Base-by-base conservation (phyloP, 2,113 vertebrate genomes). In the Taxidea taxus region DNA sequence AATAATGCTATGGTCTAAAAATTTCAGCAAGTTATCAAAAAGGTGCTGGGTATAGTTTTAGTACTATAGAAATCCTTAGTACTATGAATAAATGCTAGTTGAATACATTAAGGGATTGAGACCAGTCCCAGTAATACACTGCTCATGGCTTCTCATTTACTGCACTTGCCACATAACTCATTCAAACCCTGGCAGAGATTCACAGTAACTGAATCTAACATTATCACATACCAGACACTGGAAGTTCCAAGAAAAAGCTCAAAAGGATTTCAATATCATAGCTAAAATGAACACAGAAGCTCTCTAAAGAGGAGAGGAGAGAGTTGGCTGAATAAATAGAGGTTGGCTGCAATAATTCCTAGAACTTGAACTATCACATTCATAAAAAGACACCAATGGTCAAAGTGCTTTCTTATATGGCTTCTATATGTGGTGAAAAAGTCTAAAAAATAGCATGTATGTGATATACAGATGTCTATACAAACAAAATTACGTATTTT, bases 1-100 rank as follows among this genome's bases (percentile, higher is more conserved):
- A 98, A 94, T 91, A 95, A 95, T 93, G 60, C 34, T 91, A 51
- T 91, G 25, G 72, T 87, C 16, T 84, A 93, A 96, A 96, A 87
- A n/a, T 68, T 75, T 91, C 4, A 96, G 54, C 6, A 75, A 95
- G 18, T 62, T 91, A 91, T 87, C 42, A 56, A 88, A 96, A 94
- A 75, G 25, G 21, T 91, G 39, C 11, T 74, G 56, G 14, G 27
- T 88, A 92, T 44, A 81, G 54, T 29, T 42, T 77, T 89, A 81
- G 34, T 82, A 62, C 54, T 72, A 93, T 39, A 82, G 96, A 97
- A 95, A 85, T 89, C 58, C 23, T 75, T 84, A 95, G 80, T 56
- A 75, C 21, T 64, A 82, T 7, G 27, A 96, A 3, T 91, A 97
- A 94, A 97, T 85, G 42, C 62, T 91, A 91, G 11, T 21, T 90